Evolutionary conservation across 2,888 invertebrate genomes (phyloP).

Genomic region (Latrodectus hesperus): DNA sequence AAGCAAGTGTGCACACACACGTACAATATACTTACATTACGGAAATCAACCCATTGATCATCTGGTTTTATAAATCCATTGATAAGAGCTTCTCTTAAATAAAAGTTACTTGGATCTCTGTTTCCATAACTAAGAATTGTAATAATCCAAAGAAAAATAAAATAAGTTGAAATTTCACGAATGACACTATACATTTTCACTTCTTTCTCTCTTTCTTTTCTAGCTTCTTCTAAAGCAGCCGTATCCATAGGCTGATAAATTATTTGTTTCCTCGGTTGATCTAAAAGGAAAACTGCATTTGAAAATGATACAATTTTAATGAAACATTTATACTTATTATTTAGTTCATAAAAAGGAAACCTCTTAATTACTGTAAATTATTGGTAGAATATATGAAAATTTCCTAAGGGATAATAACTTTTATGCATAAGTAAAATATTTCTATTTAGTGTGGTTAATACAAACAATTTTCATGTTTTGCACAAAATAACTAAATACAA

Average conservation of each 20-base stretch:
- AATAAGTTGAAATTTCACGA: constrained; percentile 75
- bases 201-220: constrained; percentile 75
- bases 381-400: too few species aligned
- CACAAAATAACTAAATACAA: too few species aligned
- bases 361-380: too few species aligned
- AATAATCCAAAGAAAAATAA: constrained; percentile 76
- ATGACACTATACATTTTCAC: constrained; percentile 76
- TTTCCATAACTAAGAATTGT: constrained; percentile 75
- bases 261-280: constrained; percentile 6
- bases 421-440: too few species aligned
- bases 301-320: too few species aligned
- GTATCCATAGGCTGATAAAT: constrained; percentile 72
- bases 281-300: background rate
- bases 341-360: too few species aligned
- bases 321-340: too few species aligned
- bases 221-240: constrained; percentile 73
- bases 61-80: constrained; percentile 68
- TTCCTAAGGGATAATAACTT: too few species aligned
- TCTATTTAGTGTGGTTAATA: too few species aligned
- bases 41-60: constrained; percentile 60
- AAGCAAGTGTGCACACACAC: too few species aligned
- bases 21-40: constrained; percentile 31
- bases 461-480: too few species aligned
- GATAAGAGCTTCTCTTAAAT: constrained; percentile 56
- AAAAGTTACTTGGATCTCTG: constrained; percentile 73